Evolutionary conservation across 2,113 vertebrate species (phyloP).

Genomic region (Electrona antarctica): DNA sequence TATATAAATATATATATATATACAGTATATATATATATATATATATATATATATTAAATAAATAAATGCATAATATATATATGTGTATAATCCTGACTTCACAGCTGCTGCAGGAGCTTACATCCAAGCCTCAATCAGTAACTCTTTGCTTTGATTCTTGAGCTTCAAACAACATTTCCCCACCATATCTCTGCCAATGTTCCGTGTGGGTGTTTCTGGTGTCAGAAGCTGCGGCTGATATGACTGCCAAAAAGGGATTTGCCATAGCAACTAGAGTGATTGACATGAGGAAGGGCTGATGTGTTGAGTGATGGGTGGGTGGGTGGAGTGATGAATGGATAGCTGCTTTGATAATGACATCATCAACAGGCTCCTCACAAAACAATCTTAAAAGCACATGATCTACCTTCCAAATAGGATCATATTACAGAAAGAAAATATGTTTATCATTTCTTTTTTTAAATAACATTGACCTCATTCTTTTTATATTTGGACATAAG

Average conservation of each 20-base stretch:
- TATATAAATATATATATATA: not conserved
- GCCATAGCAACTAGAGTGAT: conserved; percentile 29
- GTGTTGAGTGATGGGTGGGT: conserved; percentile 5
- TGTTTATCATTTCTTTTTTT: conserved; percentile 54
- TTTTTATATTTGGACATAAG: conserved; percentile 64
- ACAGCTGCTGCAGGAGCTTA: conserved; percentile 13
- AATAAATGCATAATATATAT: not conserved
- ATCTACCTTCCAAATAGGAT: conserved; percentile 74
- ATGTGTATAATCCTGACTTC: not conserved
- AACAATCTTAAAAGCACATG: conserved; percentile 73
- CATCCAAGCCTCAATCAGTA: not conserved
- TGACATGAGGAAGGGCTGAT: conserved; percentile 21
- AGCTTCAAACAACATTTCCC: conserved; percentile 15
- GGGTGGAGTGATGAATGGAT: conserved; percentile 32
- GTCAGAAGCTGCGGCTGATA: conserved; percentile 49
- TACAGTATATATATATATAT: too few species aligned
- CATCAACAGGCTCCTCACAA: conserved; percentile 58
- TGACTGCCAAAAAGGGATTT: conserved; percentile 22
- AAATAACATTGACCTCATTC: conserved; percentile 38
- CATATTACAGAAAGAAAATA: conserved; percentile 51
- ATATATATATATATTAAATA: too few species aligned
- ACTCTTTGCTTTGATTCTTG: not conserved
- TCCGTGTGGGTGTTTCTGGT: conserved; percentile 49
- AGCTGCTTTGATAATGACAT: conserved; percentile 53
- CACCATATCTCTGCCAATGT: conserved; percentile 51